Evolutionary conservation across 2,797 vertebrate species (phyloP).

Genomic region (Austrolebias charrua): DNA sequence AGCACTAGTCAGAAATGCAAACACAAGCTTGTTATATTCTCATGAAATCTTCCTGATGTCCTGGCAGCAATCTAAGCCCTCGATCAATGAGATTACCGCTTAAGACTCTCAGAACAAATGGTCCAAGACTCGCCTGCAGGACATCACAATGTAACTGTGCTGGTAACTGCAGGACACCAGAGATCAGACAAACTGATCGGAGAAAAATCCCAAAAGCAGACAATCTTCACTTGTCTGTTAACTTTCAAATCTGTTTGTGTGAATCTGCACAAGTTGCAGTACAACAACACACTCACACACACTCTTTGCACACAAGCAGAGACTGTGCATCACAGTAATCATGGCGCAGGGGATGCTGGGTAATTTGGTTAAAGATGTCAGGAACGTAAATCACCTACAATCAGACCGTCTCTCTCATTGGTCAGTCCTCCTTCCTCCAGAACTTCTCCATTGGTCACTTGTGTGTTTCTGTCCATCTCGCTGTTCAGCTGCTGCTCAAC

Average conservation of each 20-base stretch:
- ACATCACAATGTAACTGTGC: constrained; percentile 18
- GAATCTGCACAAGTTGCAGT: constrained; percentile 36
- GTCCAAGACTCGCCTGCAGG: constrained; percentile 31
- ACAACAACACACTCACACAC: constrained; percentile 33
- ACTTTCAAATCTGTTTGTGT: constrained; percentile 34
- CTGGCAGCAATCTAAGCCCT: constrained; percentile 21
- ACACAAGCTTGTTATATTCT: constrained; percentile 26
- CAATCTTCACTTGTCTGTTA: constrained; percentile 32
- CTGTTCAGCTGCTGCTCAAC: constrained; percentile 37
- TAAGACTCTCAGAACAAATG: constrained; percentile 43
- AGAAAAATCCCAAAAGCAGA: constrained; percentile 21
- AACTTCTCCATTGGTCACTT: constrained; percentile 65
- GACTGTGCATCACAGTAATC: constrained; percentile 79
- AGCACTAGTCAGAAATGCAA: constrained; percentile 19
- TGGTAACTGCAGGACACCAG: constrained; percentile 24
- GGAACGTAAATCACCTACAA: constrained; percentile 84
- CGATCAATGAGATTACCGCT: constrained; percentile 44
- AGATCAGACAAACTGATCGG: constrained; percentile 22
- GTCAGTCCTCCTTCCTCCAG: constrained; percentile 42
- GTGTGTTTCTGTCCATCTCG: constrained; percentile 38
- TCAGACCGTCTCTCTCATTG: constrained; percentile 72
- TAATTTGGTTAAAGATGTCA: constrained; percentile 86
- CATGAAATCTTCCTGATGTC: constrained; percentile 23
- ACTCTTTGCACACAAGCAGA: constrained; percentile 43
- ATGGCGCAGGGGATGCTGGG: constrained; percentile 74